Evolutionary conservation across 37 sponge, comb jelly and placozoan genomes (phyloP).

Genomic region (Agelas oroides): DNA sequence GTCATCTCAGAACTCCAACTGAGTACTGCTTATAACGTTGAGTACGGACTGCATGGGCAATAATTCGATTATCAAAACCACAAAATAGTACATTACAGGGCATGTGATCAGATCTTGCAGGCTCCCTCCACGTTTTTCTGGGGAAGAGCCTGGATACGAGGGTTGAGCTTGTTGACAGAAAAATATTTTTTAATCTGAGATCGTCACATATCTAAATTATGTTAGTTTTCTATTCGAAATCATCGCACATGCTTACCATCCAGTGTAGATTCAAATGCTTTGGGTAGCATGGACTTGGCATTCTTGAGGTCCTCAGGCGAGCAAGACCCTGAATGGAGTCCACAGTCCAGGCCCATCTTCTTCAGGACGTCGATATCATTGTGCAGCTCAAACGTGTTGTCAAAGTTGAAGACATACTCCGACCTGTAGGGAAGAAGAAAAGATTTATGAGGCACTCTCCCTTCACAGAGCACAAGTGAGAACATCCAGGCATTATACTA

Average conservation of each 20-base stretch:
- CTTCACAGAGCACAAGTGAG: not conserved
- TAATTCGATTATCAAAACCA: too few relatives aligned
- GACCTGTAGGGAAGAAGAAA: constrained; percentile 54
- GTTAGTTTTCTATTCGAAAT: too few relatives aligned
- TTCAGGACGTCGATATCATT: constrained; percentile 92
- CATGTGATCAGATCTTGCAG: too few relatives aligned
- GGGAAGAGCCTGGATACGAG: not conserved
- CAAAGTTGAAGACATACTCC: constrained; percentile 94
- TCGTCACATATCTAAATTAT: too few relatives aligned
- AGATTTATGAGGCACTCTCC: not conserved
- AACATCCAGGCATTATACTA: too few relatives aligned
- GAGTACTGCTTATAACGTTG: too few relatives aligned
- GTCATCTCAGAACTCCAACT: too few relatives aligned
- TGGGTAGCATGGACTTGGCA: constrained; percentile 82
- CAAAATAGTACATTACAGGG: too few relatives aligned
- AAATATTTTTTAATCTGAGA: too few relatives aligned
- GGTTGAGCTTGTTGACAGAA: too few relatives aligned
- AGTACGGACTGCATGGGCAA: too few relatives aligned
- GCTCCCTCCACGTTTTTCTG: too few relatives aligned
- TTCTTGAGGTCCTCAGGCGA: constrained; percentile 63
- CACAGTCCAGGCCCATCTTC: constrained; percentile 90
- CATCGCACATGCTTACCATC: constrained; percentile 55
- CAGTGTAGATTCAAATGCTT: constrained; percentile 68
- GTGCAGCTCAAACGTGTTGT: constrained; percentile 91
- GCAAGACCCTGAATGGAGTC: constrained; percentile 72